phyloP scores from a whole-genome alignment of 2,888 invertebrate species.

The Sinohyriopsis cumingii region DNA sequence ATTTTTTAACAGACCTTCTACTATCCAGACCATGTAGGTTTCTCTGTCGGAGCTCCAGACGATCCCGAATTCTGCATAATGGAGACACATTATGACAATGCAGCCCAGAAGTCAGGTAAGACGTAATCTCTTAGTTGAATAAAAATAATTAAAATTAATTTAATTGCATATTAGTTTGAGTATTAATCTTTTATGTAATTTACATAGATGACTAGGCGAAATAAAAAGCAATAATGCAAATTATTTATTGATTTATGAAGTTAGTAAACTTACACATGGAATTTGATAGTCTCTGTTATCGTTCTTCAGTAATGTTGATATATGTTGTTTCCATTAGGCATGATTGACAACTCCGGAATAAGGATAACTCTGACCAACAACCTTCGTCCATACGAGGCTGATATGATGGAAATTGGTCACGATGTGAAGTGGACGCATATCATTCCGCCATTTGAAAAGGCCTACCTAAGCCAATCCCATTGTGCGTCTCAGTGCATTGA shows the following conservation, averaged over 20 bases:
- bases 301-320: background rate
- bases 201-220: too few relatives aligned
- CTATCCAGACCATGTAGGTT: constrained; percentile 77
- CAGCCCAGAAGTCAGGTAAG: constrained; percentile 67
- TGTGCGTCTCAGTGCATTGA: constrained; percentile 87
- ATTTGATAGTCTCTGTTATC: background rate
- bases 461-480: constrained; percentile 86
- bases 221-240: too few relatives aligned
- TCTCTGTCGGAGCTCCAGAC: constrained; percentile 83
- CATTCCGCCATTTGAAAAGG: constrained; percentile 85
- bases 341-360: constrained; percentile 77
- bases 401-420: constrained; percentile 75
- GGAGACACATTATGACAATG: constrained; percentile 93
- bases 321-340: constrained; percentile 68
- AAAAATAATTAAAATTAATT: too few relatives aligned
- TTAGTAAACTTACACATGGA: too few relatives aligned
- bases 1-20: constrained; percentile 39
- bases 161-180: too few relatives aligned
- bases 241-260: too few relatives aligned
- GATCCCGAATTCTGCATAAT: constrained; percentile 87
- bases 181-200: too few relatives aligned
- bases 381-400: constrained; percentile 84
- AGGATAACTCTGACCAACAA: constrained; percentile 85
- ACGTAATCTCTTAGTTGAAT: background rate
- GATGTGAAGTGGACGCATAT: constrained; percentile 81